These are phyloP conservation scores for Trissolcus brochymenae DNA, from an alignment of 2,888 invertebrate genomes.

Conservation along the genomic window DNA sequence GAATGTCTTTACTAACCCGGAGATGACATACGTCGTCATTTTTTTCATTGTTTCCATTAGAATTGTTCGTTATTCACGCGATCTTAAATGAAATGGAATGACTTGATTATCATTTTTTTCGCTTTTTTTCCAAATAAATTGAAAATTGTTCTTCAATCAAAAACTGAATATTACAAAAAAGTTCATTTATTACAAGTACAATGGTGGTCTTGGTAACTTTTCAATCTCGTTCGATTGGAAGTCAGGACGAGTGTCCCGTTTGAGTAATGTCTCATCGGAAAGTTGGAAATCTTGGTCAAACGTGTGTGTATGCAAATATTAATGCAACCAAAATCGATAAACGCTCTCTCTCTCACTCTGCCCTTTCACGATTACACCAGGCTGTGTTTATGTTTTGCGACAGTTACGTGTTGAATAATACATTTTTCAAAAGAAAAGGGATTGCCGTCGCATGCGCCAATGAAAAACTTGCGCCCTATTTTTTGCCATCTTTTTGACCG, in stretches of 20 bases:
- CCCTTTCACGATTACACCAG: conserved; percentile 36
- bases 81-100: too few species aligned
- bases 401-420: conserved; percentile 42
- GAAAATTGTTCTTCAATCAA: too few species aligned
- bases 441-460: conserved; percentile 32
- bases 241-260: not conserved
- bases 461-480: conserved; percentile 31
- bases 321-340: conserved; percentile 33
- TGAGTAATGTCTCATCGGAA: conserved; percentile 7
- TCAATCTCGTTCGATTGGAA: not conserved
- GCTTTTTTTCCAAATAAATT: too few species aligned
- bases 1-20: not conserved
- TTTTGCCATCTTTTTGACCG: conserved; percentile 32
- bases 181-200: too few species aligned
- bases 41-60: too few species aligned
- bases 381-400: conserved; percentile 42
- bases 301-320: conserved; percentile 24
- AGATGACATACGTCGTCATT: not conserved
- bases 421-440: conserved; percentile 33
- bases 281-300: conserved; percentile 6
- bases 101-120: too few species aligned
- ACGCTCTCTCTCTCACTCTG: conserved; percentile 24
- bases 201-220: too few species aligned
- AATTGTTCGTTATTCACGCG: too few species aligned
- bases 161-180: too few species aligned